phyloP scores from a whole-genome alignment of 1,140 invertebrate genomes.

The Drosophila parvula region DNA sequence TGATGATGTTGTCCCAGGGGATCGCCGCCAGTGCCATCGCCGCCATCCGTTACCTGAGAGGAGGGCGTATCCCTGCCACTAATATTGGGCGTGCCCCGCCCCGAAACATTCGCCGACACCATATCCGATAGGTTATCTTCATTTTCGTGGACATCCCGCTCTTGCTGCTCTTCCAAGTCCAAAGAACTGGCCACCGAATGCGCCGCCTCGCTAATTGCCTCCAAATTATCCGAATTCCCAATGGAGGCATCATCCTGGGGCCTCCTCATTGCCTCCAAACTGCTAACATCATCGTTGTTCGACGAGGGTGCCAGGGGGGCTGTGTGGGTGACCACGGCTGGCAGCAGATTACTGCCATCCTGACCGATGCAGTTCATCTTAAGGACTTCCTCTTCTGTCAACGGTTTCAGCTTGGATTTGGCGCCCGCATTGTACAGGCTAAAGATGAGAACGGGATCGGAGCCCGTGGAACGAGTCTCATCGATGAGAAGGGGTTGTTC shows the following conservation, averaged over 20 bases:
- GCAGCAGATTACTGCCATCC: slow-evolving; percentile 53
- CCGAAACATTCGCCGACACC: slow-evolving; percentile 98
- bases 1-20: slow-evolving; percentile 53
- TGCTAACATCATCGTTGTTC: slow-evolving; percentile 73
- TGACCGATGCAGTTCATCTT: slow-evolving; percentile 83
- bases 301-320: slow-evolving; percentile 57
- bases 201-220: slow-evolving; percentile 97
- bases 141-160: slow-evolving; percentile 85
- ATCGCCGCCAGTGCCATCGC: slow-evolving; percentile 85
- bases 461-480: slow-evolving; percentile 3
- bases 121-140: slow-evolving; percentile 98
- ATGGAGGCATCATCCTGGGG: slow-evolving; percentile 93
- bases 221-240: slow-evolving; percentile 96
- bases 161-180: slow-evolving; percentile 94
- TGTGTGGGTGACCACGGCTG: slow-evolving; percentile 32
- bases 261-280: slow-evolving; percentile 67
- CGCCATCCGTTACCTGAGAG: slow-evolving; percentile 93
- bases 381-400: slow-evolving; percentile 81
- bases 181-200: slow-evolving; percentile 95
- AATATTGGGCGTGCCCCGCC: slow-evolving; percentile 90
- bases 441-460: slow-evolving; percentile 66
- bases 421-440: slow-evolving; percentile 74
- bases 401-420: slow-evolving; percentile 73
- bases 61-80: slow-evolving; percentile 96
- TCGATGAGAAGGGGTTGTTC: background rate